Base-by-base conservation (phyloP, 2,113 vertebrate genomes). In the Mastomys natalensis region DNA sequence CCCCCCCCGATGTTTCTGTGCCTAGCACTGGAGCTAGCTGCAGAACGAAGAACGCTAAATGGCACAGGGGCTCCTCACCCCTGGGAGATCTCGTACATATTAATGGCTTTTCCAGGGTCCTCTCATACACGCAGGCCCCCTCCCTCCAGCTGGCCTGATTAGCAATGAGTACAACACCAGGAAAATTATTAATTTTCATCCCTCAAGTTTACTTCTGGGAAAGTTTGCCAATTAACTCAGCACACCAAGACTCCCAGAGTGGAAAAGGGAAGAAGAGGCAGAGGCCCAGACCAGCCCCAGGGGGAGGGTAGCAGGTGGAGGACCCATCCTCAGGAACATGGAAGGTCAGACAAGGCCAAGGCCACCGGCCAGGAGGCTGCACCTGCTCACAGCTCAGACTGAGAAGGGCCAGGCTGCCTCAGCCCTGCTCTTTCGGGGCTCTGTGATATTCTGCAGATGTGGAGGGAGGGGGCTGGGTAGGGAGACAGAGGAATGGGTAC, bases 211-310 rank as follows among this genome's bases (percentile, higher is more conserved):
- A 95, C 97, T 98, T 98, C 98, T 97, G 97, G 98, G 98, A 96
- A 98, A 98, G 98, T 98, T 97, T 96, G 97, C 96, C 98, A 96
- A 98, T 98, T 97, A 97, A 97, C 82, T 97, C 68, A 2, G 92
- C 93, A 76, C 51, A 87, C 74, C 3, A 51, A 94, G 90, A 81
- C 48, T 74, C 93, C 94, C 80, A 78, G 94, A 95, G 91, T 55
- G 73, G 94, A 80, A 73, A 80, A 73, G 29, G 58, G 53, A 29
- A 58, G 45, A 74, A 80, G 48, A 68, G 87, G 53, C 60, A 72
- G 78, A 43, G 68, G 48, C 87, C 76, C 37, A 12, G 86, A 40
- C 53, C 2, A 0, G 77, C 29, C 55, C 78, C 29, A 3, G 40
- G 64, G 22, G n/a, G 40, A 1, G 55, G 60, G 87, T 12, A 19